phyloP scores from a whole-genome alignment of 2,113 vertebrate species.

The Macquaria ambigua region DNA sequence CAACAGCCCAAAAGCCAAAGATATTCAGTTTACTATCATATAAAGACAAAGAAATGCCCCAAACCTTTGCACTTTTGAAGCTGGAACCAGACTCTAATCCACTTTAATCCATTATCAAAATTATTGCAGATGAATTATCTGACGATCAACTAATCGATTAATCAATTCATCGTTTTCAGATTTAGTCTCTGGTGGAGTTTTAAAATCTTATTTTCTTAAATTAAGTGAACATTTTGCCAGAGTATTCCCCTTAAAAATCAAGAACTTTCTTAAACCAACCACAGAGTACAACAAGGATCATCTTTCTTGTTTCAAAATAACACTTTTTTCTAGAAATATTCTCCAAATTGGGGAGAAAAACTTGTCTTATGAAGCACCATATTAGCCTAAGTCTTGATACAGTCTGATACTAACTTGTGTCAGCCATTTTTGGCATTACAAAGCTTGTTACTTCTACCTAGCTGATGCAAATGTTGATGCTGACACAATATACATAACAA shows the following conservation, averaged over 20 bases:
- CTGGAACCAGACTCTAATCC: neutral
- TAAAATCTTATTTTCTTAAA: neutral
- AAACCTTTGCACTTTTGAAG: neutral
- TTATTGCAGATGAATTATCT: neutral
- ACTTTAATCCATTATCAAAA: neutral
- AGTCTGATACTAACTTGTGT: constrained; percentile 19
- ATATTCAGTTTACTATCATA: neutral
- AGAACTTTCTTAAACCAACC: neutral
- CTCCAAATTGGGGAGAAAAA: neutral
- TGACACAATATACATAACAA: constrained; percentile 8
- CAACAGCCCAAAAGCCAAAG: neutral
- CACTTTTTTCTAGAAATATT: neutral
- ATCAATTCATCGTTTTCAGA: neutral
- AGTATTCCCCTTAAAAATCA: neutral
- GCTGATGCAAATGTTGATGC: constrained; percentile 4
- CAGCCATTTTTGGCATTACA: constrained; percentile 41
- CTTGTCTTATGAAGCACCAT: neutral
- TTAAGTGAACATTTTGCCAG: neutral
- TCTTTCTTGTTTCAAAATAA: neutral
- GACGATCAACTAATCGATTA: neutral
- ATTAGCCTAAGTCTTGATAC: neutral
- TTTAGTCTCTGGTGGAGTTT: neutral
- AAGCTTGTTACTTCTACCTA: constrained; percentile 19
- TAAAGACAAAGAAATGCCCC: neutral
- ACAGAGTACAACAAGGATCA: neutral